phyloP scores from a whole-genome alignment of 2,113 vertebrate species.

The Stegastes partitus region DNA sequence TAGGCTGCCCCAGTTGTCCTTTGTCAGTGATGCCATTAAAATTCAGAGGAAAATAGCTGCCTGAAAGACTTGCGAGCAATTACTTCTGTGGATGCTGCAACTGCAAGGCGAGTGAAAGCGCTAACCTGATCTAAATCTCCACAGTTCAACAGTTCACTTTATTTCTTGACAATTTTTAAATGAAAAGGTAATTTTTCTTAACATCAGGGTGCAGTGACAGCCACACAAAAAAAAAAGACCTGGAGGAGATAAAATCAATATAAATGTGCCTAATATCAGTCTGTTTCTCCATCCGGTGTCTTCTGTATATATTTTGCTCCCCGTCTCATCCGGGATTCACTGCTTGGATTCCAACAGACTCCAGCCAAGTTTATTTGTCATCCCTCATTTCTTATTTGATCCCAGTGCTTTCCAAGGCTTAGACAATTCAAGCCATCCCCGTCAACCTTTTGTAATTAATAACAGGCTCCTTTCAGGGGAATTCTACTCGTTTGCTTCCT shows the following conservation, averaged over 20 bases:
- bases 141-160: constrained; percentile 12
- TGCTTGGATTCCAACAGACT: constrained; percentile 64
- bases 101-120: constrained; percentile 20
- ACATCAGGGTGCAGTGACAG: constrained; percentile 6
- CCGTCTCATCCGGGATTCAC: not conserved
- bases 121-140: constrained; percentile 33
- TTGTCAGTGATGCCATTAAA: constrained; percentile 62
- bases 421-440: constrained; percentile 79
- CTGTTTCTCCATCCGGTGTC: constrained; percentile 19
- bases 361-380: constrained; percentile 77
- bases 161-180: constrained; percentile 24
- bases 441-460: constrained; percentile 87
- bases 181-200: constrained; percentile 10
- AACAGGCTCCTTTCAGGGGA: constrained; percentile 84
- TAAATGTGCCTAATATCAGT: constrained; percentile 16
- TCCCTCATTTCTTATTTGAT: constrained; percentile 83
- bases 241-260: constrained; percentile 12
- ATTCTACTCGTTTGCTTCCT: constrained; percentile 74
- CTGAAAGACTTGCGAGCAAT: constrained; percentile 56
- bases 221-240: not conserved
- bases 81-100: constrained; percentile 45
- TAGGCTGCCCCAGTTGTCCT: constrained; percentile 49
- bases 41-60: constrained; percentile 61
- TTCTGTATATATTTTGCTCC: constrained; percentile 22
- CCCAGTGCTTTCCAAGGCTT: constrained; percentile 80